Conservation (phyloP, 2,888 invertebrate species). For the Perizoma flavofasciatum region DNA sequence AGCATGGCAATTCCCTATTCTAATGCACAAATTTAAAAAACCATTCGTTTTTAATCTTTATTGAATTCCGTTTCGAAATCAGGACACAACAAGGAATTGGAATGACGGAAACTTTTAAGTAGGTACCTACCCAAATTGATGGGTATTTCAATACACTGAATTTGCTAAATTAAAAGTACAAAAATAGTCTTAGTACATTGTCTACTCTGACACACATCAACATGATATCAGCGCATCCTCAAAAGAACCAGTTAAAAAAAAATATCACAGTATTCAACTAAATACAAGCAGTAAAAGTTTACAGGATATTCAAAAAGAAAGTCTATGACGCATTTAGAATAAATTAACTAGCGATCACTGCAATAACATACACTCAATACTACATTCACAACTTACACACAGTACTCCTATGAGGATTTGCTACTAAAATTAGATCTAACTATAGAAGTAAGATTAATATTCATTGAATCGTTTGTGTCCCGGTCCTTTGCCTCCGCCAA, state of each 20-base stretch:
- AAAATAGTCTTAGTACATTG: conserved; percentile 31
- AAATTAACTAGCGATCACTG: conserved; percentile 57
- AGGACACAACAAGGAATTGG: conserved; percentile 49
- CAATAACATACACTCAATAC: conserved; percentile 53
- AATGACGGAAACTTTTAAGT: conserved; percentile 46
- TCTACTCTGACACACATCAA: conserved; percentile 20
- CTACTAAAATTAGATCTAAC: conserved; percentile 33
- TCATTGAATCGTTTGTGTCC: conserved; percentile 76
- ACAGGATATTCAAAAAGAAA: conserved; percentile 34
- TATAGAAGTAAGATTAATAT: conserved; percentile 58
- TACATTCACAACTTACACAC: conserved; percentile 55
- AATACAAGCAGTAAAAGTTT: conserved; percentile 36
- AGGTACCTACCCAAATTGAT: conserved; percentile 14
- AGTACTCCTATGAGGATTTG: conserved; percentile 72
- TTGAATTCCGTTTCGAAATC: conserved; percentile 45
- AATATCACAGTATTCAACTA: conserved; percentile 78
- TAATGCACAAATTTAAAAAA: too few relatives aligned
- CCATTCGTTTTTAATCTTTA: conserved; percentile 29
- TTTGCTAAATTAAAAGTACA: conserved; percentile 35
- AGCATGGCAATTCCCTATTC: too few relatives aligned
- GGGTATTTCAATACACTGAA: conserved; percentile 33
- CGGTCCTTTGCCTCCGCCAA: conserved; percentile 69
- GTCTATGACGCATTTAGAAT: conserved; percentile 41
- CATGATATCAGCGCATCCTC: conserved; percentile 63
- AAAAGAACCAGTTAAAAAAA: conserved; percentile 65